Evolutionary conservation across 1,140 invertebrate species (phyloP), one percentile per base, ranked within the genome.

Genomic region (Ganaspis sp.): DNA sequence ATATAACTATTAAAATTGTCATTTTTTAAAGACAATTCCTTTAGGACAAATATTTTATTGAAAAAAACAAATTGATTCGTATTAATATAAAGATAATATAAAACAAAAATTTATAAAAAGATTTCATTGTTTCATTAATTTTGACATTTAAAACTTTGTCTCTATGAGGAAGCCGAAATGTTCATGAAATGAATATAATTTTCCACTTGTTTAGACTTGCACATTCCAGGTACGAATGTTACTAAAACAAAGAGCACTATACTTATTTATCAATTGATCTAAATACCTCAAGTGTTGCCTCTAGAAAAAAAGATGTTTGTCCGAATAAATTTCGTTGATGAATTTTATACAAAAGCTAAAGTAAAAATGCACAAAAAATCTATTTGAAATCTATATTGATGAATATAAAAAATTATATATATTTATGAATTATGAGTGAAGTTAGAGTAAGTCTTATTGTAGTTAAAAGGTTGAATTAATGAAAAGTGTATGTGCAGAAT

Each of bases 361-460:
- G 15, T 2, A 54, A 21, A 54, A 23, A 9, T 64, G 26, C 26
- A 64, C 21, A 64, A 64, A 64, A 11, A n/a, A 11, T 64, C 26
- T 64, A 26, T 64, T 64, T 29, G 26, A 64, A 64, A 12, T 64
- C 45, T 64, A 12, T 26, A 23, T 64, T 64, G 23, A 64, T 17
- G 23, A 17, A 64, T 29, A 64, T 29, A 34, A 29, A 12, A 15
- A 42, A 64, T 15, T 29, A 29, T 12, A 64, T 64, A 64, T 64
- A 64, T 64, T 64, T 64, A 26, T 64, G 58, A 21, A 58, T 58
- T 9, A 23, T 23, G 9, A 23, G 19, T 23, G 21, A 23, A 58
- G 19, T 1, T 19, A 54, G n/a, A 54, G 49, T 23, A 58, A 12
- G 53, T n/a, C 17, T 49, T 58, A 58, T 23, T 23, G 17, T 23